Evolutionary conservation across 1,140 invertebrate genomes (phyloP), one percentile per base, ranked within the genome.

Genomic region (Diploscapter pachys): DNA sequence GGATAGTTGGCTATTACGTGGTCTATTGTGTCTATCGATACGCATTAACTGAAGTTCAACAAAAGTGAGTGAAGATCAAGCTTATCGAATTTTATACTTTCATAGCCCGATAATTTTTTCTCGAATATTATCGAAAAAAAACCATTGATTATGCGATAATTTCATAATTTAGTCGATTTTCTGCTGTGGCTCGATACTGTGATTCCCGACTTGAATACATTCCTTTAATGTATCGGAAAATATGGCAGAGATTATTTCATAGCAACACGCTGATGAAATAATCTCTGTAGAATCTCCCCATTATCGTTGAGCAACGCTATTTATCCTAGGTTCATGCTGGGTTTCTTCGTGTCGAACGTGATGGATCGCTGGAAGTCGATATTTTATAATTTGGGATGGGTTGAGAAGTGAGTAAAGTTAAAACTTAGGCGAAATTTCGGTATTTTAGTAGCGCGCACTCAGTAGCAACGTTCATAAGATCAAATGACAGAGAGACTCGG

Each of bases 301-400:
- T 31, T 31, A 31, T 31, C 31, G n/a, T 53, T 59, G 4, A 55
- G 57, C 54, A 63, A 77, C 56, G 65, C 75, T 52, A 80, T 81
- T n/a, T 79, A 77, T 2, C 65, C 80, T n/a, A 77, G 76, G 3
- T 81, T 81, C 67, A 73, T 81, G 9, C 78, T 81, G 3, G 81
- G 80, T 31, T 81, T 81, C 69, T 81, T 79, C 63, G 80, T 81
- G 4, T 71, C 81, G 3, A 67, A 81, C 8, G 73, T 81, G 31
- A 78, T 81, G n/a, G 73, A 70, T 8, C 62, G 81, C 56, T 81
- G 81, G 81, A 77, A 80, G 72, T 73, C 73, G 5, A 75, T 78
- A n/a, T 81, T 78, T 71, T 72, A 53, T 31, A 74, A 75, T 55
- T 76, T 81, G 63, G 80, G 80, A 63, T 81, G 78, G 76, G 77